A percentile compares a stretch with the other conserved stretches of the same genome.
These are phyloP conservation scores for Lepidurus packardi DNA, from an alignment of 1,140 invertebrate genomes.

Conservation along the genomic window DNA sequence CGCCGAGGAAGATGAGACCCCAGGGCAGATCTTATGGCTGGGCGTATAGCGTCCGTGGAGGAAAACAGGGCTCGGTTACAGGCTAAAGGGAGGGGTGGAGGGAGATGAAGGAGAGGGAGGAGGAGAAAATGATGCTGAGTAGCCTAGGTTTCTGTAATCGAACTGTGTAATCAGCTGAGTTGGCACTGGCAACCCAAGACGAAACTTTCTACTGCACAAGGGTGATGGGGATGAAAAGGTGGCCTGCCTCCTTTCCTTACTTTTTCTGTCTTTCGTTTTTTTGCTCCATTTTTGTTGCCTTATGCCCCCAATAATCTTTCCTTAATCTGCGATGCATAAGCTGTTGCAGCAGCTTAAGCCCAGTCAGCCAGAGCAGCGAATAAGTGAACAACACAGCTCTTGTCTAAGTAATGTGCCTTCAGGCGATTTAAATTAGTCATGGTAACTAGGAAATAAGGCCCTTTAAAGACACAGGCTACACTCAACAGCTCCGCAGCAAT, in stretches of 20 bases:
- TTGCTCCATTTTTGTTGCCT: neutral
- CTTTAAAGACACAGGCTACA: neutral
- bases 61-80: neutral
- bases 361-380: neutral
- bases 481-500: neutral
- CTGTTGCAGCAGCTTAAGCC: neutral
- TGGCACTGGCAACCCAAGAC: conserved; percentile 20
- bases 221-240: neutral
- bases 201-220: neutral
- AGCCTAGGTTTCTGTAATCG: conserved; percentile 21
- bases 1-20: conserved; percentile 13
- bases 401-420: conserved; percentile 19
- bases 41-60: neutral
- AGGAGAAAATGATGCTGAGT: conserved; percentile 15
- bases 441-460: conserved; percentile 17
- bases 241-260: neutral
- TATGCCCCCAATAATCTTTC: neutral
- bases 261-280: neutral
- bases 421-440: conserved; percentile 19
- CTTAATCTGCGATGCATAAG: neutral
- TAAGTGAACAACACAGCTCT: neutral
- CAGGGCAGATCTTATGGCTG: conserved; percentile 12
- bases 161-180: conserved; percentile 15
- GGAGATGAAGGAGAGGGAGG: neutral
- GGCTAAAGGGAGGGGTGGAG: neutral